Conservation (phyloP, 2,888 invertebrate species). For the Heliconius ismenius region DNA sequence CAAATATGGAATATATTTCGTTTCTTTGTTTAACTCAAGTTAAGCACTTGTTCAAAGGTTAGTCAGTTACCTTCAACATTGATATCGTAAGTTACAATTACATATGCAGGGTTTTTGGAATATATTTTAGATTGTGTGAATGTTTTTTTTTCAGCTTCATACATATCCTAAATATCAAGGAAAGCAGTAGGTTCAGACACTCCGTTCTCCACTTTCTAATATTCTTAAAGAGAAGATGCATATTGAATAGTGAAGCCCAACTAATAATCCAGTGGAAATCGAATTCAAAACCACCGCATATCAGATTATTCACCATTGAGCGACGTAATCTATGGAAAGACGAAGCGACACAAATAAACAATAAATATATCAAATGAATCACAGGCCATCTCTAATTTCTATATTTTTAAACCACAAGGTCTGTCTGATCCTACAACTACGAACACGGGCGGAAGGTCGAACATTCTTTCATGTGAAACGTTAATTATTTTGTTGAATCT, state of each 20-base stretch:
- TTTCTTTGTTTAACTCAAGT: constrained; percentile 1
- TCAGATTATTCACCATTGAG: too few species aligned
- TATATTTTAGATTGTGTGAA: too few species aligned
- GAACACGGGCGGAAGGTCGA: constrained; percentile 1
- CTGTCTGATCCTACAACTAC: not conserved
- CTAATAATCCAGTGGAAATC: too few species aligned
- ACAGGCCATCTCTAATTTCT: constrained; percentile 19
- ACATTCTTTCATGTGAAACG: not conserved
- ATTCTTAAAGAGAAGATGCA: not conserved
- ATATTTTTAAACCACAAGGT: constrained; percentile 26
- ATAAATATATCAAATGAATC: constrained; percentile 12
- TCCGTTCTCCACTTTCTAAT: not conserved
- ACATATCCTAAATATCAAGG: too few species aligned
- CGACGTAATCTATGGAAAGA: not conserved
- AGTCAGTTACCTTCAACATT: not conserved
- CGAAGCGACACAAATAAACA: not conserved
- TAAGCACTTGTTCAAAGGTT: constrained; percentile 15
- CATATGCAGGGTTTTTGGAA: not conserved
- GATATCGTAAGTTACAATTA: not conserved
- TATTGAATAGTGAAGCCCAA: not conserved
- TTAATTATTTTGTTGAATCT: not conserved
- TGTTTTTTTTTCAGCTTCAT: too few species aligned
- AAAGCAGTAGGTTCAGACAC: too few species aligned
- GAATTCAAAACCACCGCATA: too few species aligned
- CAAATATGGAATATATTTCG: constrained; percentile 3